Conservation (phyloP, 2,113 vertebrate species). For the Thunnus maccoyii region DNA sequence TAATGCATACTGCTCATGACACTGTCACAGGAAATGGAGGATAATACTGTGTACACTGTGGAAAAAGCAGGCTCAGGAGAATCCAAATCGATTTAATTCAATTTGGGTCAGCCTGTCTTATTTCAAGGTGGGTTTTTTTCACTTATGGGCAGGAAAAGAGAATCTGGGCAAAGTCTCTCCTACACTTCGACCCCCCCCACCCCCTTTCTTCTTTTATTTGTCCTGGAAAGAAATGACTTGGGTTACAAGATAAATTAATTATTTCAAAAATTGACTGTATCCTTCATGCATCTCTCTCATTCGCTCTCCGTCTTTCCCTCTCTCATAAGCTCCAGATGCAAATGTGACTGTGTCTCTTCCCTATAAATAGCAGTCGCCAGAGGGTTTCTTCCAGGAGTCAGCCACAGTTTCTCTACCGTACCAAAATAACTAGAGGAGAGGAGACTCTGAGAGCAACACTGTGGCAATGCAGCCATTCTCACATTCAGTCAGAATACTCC, state of each 20-base stretch:
- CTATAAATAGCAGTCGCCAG: slow-evolving; percentile 82
- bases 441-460: slow-evolving; percentile 59
- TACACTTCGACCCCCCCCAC: neutral
- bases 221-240: slow-evolving; percentile 65
- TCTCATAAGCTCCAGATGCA: slow-evolving; percentile 81
- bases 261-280: slow-evolving; percentile 73
- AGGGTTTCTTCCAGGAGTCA: slow-evolving; percentile 82
- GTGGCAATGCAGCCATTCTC: slow-evolving; percentile 65
- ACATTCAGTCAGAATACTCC: slow-evolving; percentile 67
- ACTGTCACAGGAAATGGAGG: slow-evolving; percentile 77
- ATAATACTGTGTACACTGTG: slow-evolving; percentile 74
- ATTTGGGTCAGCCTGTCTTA: slow-evolving; percentile 78
- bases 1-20: slow-evolving; percentile 74
- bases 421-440: slow-evolving; percentile 77
- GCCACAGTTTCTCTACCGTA: slow-evolving; percentile 71
- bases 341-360: slow-evolving; percentile 79
- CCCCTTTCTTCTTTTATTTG: slow-evolving; percentile 59
- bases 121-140: slow-evolving; percentile 68
- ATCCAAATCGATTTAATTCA: slow-evolving; percentile 79
- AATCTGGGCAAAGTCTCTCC: slow-evolving; percentile 59
- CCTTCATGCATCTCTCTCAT: slow-evolving; percentile 67
- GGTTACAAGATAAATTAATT: slow-evolving; percentile 69
- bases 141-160: slow-evolving; percentile 55
- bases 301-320: slow-evolving; percentile 45
- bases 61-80: slow-evolving; percentile 75